A percentile compares a stretch with the other conserved stretches of the same genome.
phyloP scores from a whole-genome alignment of 1,140 invertebrate species.

The Hermatobates lingyangjiaoensis region DNA sequence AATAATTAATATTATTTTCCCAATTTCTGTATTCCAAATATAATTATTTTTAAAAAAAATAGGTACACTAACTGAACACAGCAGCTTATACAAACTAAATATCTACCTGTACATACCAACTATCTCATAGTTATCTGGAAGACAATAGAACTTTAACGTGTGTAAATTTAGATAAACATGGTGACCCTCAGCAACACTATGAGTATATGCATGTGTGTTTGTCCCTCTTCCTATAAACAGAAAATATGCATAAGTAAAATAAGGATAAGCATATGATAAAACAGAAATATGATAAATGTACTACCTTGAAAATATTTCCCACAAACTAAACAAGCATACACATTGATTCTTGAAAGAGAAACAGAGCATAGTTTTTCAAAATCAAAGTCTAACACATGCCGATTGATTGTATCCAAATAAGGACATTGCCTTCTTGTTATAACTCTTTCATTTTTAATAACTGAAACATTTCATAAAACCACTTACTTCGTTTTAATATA shows the following conservation, averaged over 20 bases:
- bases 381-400: slow-evolving; percentile 96
- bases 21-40: no score
- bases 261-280: not conserved
- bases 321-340: slow-evolving; percentile 98
- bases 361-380: slow-evolving; percentile 99
- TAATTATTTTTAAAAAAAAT: no score
- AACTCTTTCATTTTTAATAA: slow-evolving; percentile 8
- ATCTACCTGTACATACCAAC: slow-evolving; percentile 43
- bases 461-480: slow-evolving; percentile 11
- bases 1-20: no score
- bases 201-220: slow-evolving; percentile 96
- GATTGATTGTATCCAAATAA: slow-evolving; percentile 91
- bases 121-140: slow-evolving; percentile 99
- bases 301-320: slow-evolving; percentile 94
- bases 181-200: slow-evolving; percentile 91
- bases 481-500: not conserved
- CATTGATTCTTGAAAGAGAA: slow-evolving; percentile 93
- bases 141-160: slow-evolving; percentile 94
- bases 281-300: not conserved
- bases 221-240: slow-evolving; percentile 66
- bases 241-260: not conserved
- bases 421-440: slow-evolving; percentile 46
- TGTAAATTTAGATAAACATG: slow-evolving; percentile 96
- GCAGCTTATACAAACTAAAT: no score
- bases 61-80: no score